Conservation (phyloP, 2,888 invertebrate genomes). For the Odontocerum albicorne region DNA sequence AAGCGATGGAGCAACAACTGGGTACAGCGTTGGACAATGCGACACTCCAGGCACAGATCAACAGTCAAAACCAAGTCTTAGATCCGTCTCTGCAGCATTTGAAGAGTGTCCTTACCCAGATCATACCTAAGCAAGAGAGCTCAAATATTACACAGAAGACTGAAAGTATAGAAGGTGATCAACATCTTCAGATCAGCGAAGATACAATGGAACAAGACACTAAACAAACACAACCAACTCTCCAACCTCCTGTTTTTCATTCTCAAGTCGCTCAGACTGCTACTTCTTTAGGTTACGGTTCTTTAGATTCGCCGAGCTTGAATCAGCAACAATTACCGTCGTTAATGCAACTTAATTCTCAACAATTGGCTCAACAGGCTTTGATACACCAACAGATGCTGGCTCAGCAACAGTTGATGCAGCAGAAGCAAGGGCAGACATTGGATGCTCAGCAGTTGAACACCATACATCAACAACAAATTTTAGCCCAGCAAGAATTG, state of each 20-base stretch:
- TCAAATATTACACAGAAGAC: slow-evolving; percentile 4
- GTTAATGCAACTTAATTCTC: slow-evolving; percentile 32
- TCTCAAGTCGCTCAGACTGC: slow-evolving; percentile 41
- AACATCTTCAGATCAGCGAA: slow-evolving; percentile 39
- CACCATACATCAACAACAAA: slow-evolving; percentile 48
- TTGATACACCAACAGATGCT: slow-evolving; percentile 54
- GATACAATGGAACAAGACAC: slow-evolving; percentile 44
- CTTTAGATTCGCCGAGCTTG: slow-evolving; percentile 30
- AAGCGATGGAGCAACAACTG: slow-evolving; percentile 48
- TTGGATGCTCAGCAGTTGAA: slow-evolving; percentile 25
- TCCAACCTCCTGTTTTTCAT: slow-evolving; percentile 8
- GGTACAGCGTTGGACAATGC: slow-evolving; percentile 40
- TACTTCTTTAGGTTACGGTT: slow-evolving; percentile 32
- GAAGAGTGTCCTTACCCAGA: slow-evolving; percentile 52
- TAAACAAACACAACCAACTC: slow-evolving; percentile 38
- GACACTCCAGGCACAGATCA: slow-evolving; percentile 35
- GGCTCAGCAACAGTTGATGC: slow-evolving; percentile 26
- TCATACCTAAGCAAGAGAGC: slow-evolving; percentile 48
- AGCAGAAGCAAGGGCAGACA: slow-evolving; percentile 36
- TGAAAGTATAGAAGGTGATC: slow-evolving; percentile 8
- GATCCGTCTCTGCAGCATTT: slow-evolving; percentile 58
- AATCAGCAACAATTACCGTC: slow-evolving; percentile 29
- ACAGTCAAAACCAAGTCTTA: slow-evolving; percentile 50
- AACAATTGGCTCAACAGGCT: slow-evolving; percentile 47
- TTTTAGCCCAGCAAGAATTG: slow-evolving; percentile 52